Evolutionary conservation across 1,140 invertebrate species (phyloP).

Genomic region (Caenorhabditis remanei): DNA sequence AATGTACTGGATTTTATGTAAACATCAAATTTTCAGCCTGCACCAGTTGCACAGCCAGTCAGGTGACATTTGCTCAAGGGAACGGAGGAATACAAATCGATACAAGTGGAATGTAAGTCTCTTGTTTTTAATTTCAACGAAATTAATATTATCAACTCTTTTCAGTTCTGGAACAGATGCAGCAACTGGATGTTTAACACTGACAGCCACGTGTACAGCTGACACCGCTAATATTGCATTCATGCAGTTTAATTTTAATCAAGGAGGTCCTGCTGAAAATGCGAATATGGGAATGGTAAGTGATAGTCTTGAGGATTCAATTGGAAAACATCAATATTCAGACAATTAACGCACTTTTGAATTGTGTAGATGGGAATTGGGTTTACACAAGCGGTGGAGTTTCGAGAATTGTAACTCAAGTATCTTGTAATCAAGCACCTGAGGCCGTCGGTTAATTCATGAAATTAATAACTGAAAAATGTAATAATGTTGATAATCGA

Average conservation of each 20-base stretch:
- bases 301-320: too few relatives aligned
- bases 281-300: slow-evolving; percentile 24
- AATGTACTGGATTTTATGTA: too few relatives aligned
- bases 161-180: slow-evolving; percentile 31
- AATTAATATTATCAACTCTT: background rate
- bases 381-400: slow-evolving; percentile 40
- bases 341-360: slow-evolving; percentile 24
- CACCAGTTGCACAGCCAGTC: slow-evolving; percentile 22
- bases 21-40: slow-evolving; percentile 1
- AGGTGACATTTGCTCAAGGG: slow-evolving; percentile 27
- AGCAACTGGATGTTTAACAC: slow-evolving; percentile 38
- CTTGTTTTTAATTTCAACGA: background rate
- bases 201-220: slow-evolving; percentile 52
- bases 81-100: slow-evolving; percentile 5
- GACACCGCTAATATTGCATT: background rate
- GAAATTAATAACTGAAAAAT: background rate
- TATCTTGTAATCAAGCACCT: slow-evolving; percentile 46
- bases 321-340: background rate
- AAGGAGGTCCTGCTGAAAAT: slow-evolving; percentile 60
- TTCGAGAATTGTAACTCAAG: slow-evolving; percentile 32
- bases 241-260: slow-evolving; percentile 59
- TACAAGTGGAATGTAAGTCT: slow-evolving; percentile 3
- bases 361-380: slow-evolving; percentile 55
- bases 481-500: background rate
- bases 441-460: slow-evolving; percentile 11